These are phyloP conservation scores for Brachyalestes nurse DNA, from an alignment of 2,797 vertebrate genomes.

Conservation along the genomic window DNA sequence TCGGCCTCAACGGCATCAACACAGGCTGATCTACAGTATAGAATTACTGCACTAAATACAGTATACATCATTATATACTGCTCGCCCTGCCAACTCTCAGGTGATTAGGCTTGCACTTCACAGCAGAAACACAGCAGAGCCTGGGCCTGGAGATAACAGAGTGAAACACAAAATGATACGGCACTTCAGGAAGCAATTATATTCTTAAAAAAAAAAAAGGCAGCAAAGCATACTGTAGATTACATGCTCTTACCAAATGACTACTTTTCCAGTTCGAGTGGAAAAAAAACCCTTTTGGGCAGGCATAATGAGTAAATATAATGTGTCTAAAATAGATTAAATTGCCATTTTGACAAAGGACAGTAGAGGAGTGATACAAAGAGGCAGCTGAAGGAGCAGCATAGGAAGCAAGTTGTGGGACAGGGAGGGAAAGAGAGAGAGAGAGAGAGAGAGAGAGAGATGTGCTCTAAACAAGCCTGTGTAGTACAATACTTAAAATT, in stretches of 20 bases:
- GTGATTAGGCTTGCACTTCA: conserved; percentile 38
- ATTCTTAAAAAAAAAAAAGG: conserved; percentile 30
- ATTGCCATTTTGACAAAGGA: conserved; percentile 12
- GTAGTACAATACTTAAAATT: no score
- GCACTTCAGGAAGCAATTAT: conserved; percentile 28
- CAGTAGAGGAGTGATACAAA: conserved; percentile 1
- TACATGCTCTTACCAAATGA: conserved; percentile 31
- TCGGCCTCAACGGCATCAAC: conserved; percentile 25
- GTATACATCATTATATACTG: conserved; percentile 36
- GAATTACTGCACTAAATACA: conserved; percentile 47
- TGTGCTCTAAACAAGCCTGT: no score
- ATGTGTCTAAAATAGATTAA: conserved; percentile 40
- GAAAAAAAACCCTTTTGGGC: conserved; percentile 18
- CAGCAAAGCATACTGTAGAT: conserved; percentile 44
- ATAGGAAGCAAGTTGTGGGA: background rate
- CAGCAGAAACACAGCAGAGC: background rate
- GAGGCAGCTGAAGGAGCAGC: background rate
- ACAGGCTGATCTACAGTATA: conserved; percentile 28
- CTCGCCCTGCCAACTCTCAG: conserved; percentile 18
- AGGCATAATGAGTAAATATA: conserved; percentile 38
- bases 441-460: background rate
- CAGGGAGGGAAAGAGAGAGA: conserved; percentile 19
- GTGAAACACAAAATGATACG: conserved; percentile 14
- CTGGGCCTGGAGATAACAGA: conserved; percentile 18
- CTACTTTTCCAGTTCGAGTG: conserved; percentile 38